A percentile compares a stretch with the other conserved stretches of the same genome.
Evolutionary conservation across 2,888 invertebrate genomes (phyloP).

Genomic region (Deilephila porcellus): DNA sequence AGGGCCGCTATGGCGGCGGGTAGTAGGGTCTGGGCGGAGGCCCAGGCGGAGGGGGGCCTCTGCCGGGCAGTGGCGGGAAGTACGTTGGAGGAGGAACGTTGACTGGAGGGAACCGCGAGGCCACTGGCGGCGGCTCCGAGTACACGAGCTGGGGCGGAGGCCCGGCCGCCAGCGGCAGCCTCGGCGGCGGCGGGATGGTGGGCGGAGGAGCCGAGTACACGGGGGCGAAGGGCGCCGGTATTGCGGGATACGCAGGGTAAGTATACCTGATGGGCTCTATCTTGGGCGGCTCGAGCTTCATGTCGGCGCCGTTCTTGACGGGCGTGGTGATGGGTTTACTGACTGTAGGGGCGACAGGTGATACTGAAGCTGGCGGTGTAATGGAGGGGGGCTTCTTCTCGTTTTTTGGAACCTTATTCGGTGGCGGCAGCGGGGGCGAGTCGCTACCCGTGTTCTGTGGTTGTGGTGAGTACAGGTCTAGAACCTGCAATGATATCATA

Average conservation of each 20-base stretch:
- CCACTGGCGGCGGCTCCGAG: slow-evolving; percentile 73
- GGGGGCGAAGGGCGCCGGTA: slow-evolving; percentile 70
- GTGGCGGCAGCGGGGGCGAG: slow-evolving; percentile 87
- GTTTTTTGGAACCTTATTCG: slow-evolving; percentile 80
- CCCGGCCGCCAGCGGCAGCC: slow-evolving; percentile 67
- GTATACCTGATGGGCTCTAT: slow-evolving; percentile 65
- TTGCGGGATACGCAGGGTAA: slow-evolving; percentile 65
- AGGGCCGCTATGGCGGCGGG: slow-evolving; percentile 70
- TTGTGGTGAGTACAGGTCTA: slow-evolving; percentile 95
- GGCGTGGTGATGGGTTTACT: slow-evolving; percentile 64
- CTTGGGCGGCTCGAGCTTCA: slow-evolving; percentile 66
- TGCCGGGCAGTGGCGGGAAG: slow-evolving; percentile 62
- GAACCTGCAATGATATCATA: slow-evolving; percentile 73
- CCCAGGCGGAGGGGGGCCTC: slow-evolving; percentile 60
- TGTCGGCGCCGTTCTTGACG: slow-evolving; percentile 72
- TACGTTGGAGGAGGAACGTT: slow-evolving; percentile 75
- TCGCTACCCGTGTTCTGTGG: slow-evolving; percentile 86
- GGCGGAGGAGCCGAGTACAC: slow-evolving; percentile 76
- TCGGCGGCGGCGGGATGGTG: slow-evolving; percentile 58
- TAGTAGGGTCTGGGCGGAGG: slow-evolving; percentile 73
- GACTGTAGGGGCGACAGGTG: slow-evolving; percentile 69
- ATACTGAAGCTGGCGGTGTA: slow-evolving; percentile 81
- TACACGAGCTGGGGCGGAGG: slow-evolving; percentile 68
- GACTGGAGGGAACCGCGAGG: slow-evolving; percentile 62
- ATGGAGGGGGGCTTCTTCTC: slow-evolving; percentile 80